Conservation (phyloP, 2,888 invertebrate genomes). For the Mechanitis messenoides region DNA sequence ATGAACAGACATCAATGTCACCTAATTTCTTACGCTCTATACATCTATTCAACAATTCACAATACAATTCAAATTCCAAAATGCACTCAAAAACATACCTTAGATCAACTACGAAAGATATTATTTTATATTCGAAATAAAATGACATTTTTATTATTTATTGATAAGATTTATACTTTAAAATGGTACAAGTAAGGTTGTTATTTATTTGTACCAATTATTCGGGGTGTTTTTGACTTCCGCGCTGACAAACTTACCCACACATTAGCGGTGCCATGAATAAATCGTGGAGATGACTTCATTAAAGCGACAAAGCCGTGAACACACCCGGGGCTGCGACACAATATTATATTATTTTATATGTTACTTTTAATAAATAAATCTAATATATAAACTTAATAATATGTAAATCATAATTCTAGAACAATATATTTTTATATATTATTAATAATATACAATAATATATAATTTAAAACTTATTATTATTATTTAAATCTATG, state of each 20-base stretch:
- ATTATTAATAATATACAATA: no score
- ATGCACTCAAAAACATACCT: background rate
- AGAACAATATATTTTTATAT: no score
- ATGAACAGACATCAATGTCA: constrained; percentile 60
- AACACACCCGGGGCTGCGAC: constrained; percentile 15
- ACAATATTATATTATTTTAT: no score
- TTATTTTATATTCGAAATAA: background rate
- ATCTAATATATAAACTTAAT: no score
- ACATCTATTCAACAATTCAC: constrained; percentile 53
- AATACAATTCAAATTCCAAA: constrained; percentile 40
- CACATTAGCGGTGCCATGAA: constrained; percentile 62
- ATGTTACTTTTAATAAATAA: no score
- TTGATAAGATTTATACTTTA: constrained; percentile 29
- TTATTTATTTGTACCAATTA: constrained; percentile 6
- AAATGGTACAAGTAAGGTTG: fast-evolving
- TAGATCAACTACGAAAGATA: background rate
- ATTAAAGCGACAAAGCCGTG: constrained; percentile 37
- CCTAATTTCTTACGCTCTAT: constrained; percentile 72
- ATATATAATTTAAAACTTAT: no score
- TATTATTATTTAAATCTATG: no score
- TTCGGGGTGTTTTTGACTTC: constrained; percentile 47
- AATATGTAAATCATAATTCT: no score
- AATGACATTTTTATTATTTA: background rate
- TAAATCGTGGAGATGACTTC: constrained; percentile 49
- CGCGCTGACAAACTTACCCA: constrained; percentile 62